A percentile compares a stretch with the other conserved stretches of the same genome.
phyloP scores from a whole-genome alignment of 2,797 vertebrate genomes.

The Argya squamiceps region DNA sequence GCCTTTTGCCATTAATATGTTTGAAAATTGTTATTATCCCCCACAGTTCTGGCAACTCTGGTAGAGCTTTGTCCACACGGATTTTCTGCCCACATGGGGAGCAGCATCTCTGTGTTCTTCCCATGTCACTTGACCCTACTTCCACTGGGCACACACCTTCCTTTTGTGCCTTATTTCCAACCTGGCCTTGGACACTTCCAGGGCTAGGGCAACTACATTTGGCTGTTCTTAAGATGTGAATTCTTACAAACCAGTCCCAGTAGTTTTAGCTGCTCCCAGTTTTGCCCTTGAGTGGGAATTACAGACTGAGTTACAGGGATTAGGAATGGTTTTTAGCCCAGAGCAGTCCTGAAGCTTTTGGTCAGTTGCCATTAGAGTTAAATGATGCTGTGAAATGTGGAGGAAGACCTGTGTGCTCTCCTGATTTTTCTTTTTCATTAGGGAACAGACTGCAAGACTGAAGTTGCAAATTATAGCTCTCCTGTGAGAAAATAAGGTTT shows the following conservation, averaged over 20 bases:
- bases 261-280: not conserved
- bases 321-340: not conserved
- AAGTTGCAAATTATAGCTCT: not conserved
- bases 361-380: not conserved
- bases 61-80: fast-evolving
- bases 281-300: not conserved
- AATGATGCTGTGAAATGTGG: not conserved
- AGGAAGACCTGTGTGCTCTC: not conserved
- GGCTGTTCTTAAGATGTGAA: not conserved
- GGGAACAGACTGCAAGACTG: not conserved
- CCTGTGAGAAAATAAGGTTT: not conserved
- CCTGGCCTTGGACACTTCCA: not conserved
- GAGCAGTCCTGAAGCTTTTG: not conserved
- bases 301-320: not conserved
- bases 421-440: not conserved
- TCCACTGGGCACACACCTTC: not conserved
- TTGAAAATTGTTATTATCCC: not conserved
- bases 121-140: not conserved
- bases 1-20: not conserved
- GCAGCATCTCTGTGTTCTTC: not conserved
- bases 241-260: not conserved
- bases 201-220: not conserved
- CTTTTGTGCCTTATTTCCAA: not conserved
- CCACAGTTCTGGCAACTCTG: not conserved
- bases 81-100: not conserved